Evolutionary conservation across 2,113 vertebrate species (phyloP).

Genomic region (Oreochromis tanganicae): DNA sequence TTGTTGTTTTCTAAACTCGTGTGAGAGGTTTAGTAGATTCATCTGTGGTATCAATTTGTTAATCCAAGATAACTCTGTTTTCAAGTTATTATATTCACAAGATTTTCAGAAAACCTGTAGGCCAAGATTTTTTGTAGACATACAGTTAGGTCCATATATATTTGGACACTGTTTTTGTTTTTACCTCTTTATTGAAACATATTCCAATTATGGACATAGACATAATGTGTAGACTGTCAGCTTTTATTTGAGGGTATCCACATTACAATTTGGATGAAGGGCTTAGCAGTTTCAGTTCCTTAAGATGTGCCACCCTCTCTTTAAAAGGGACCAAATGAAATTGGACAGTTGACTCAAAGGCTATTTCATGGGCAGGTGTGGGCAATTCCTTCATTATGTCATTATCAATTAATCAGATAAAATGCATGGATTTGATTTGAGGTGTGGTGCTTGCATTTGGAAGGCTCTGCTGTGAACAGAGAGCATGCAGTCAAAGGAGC

Average conservation of each 20-base stretch:
- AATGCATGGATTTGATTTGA: not conserved
- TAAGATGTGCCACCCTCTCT: not conserved
- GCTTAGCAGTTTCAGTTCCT: not conserved
- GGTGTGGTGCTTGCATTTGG: not conserved
- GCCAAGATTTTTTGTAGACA: not conserved
- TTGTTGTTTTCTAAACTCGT: not conserved
- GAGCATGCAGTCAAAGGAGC: not conserved
- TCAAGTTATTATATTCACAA: not conserved
- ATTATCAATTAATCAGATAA: not conserved
- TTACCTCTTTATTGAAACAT: not conserved
- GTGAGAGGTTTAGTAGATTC: not conserved
- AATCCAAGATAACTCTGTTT: not conserved
- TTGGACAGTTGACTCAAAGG: not conserved
- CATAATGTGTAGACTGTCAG: not conserved
- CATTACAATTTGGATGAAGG: not conserved
- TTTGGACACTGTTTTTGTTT: not conserved
- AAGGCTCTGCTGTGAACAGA: not conserved
- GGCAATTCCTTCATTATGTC: not conserved
- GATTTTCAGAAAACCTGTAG: accelerated
- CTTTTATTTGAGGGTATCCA: not conserved
- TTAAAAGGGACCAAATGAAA: not conserved
- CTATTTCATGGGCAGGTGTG: not conserved
- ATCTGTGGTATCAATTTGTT: not conserved
- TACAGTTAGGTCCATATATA: not conserved
- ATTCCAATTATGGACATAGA: not conserved